These are phyloP conservation scores for Gymnosoma rotundatum DNA, from an alignment of 2,888 invertebrate genomes.

Conservation along the genomic window DNA sequence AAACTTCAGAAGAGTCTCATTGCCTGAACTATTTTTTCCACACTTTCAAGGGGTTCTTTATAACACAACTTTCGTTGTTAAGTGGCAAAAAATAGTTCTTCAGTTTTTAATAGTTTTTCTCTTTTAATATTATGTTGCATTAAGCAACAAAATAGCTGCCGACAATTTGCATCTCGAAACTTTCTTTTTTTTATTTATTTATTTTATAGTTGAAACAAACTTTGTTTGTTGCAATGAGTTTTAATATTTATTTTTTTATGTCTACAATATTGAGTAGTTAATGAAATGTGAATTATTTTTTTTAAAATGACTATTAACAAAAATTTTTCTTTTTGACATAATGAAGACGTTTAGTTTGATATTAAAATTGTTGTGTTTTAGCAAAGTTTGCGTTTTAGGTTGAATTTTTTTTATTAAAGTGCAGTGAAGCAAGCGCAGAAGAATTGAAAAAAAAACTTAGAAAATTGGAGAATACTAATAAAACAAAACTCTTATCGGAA, in stretches of 20 bases:
- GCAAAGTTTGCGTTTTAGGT: too few relatives aligned
- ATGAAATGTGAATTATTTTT: slow-evolving; percentile 30
- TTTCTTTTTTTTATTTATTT: slow-evolving; percentile 5
- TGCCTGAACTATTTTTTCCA: background rate
- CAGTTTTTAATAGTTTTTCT: slow-evolving; percentile 7
- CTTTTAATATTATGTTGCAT: slow-evolving; percentile 18
- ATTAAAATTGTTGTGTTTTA: too few relatives aligned
- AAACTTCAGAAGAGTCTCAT: background rate
- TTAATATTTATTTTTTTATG: background rate
- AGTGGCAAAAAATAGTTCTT: background rate
- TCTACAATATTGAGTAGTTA: slow-evolving; percentile 20
- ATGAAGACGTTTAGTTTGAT: too few relatives aligned
- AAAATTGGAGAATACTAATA: too few relatives aligned
- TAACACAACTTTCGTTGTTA: background rate
- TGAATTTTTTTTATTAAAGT: too few relatives aligned
- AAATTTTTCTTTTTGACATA: too few relatives aligned
- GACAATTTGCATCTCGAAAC: slow-evolving; percentile 42
- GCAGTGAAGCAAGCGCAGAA: too few relatives aligned
- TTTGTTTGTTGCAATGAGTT: slow-evolving; percentile 10
- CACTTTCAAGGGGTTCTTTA: background rate
- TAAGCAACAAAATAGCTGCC: slow-evolving; percentile 37
- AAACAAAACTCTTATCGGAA: too few relatives aligned
- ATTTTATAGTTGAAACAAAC: slow-evolving; percentile 9
- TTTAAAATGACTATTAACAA: too few relatives aligned
- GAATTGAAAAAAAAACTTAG: too few relatives aligned